Evolutionary conservation across 2,888 invertebrate genomes (phyloP), one percentile per base, ranked within the genome.

Genomic region (Ctenicera cuprea): DNA sequence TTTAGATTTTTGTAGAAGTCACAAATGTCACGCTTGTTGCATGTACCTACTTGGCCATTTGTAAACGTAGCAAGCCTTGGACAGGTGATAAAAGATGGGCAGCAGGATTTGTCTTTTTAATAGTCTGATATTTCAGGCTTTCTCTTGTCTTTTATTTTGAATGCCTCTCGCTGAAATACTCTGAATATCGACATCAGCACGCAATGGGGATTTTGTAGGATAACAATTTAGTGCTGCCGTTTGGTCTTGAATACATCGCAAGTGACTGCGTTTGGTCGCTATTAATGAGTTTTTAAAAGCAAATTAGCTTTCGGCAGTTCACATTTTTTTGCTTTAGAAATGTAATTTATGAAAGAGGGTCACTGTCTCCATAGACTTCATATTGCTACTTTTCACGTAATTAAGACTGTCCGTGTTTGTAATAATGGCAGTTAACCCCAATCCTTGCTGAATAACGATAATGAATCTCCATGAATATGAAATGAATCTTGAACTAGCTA

Each of bases 161-260:
- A 59, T 37, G 16, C 38, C 59, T 7, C 43, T 26, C 62, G 43
- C 62, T 43, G 30, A 62, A 62, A 62, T 45, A 41, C 43, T 30
- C 62, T 59, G 43, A 45, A 62, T 45, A 62, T 43, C 62, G 62
- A 30, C 62, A 45, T 62, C 62, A 22, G 62, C 62, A 62, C 62
- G 62, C 62, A 43, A 62, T 38, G 38, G 18, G 62, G 62, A 62
- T 62, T 62, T 43, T 26, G 62, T 43, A 14, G 45, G 26, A 59
- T 38, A 38, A 45, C 45, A 45, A 33, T 45, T 62, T 62, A 20
- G 26, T 14, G 43, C 8, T 45, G 30, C 33, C 59, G 38, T 59
- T 59, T 14, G 38, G 5, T 38, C 59, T 38, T n/a, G 14, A 22
- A 26, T 14, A 37, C 57, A 37, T 20, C 16, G 59, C 37, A 37